Conservation (phyloP, 1,140 invertebrate species). For the Dryas iulia region DNA sequence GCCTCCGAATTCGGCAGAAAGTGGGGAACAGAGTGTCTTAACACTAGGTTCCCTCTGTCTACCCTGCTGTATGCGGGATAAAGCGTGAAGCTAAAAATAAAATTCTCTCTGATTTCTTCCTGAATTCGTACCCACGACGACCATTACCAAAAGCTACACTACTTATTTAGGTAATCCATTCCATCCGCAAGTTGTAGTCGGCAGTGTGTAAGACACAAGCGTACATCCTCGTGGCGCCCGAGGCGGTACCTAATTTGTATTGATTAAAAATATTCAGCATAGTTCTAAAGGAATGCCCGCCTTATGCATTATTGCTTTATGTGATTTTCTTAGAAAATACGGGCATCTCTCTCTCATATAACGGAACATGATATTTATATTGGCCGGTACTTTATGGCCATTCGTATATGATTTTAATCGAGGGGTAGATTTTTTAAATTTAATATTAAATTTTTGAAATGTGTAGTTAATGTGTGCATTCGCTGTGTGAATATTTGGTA, state of each 20-base stretch:
- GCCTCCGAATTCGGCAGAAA: too few relatives aligned
- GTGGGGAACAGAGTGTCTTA: too few relatives aligned
- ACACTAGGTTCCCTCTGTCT: too few relatives aligned
- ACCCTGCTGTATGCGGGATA: too few relatives aligned
- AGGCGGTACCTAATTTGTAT: conserved; percentile 72
- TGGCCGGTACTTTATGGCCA: background rate
- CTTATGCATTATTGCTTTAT: conserved; percentile 37
- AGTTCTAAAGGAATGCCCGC: conserved; percentile 46
- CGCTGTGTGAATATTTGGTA: too few relatives aligned
- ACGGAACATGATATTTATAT: conserved; percentile 10
- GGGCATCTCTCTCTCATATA: background rate
- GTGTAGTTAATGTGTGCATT: too few relatives aligned
- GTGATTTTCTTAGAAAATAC: conserved; percentile 30
- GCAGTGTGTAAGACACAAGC: background rate
- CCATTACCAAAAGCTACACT: too few relatives aligned
- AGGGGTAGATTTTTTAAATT: background rate
- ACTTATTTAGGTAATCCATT: background rate
- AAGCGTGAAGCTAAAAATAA: too few relatives aligned
- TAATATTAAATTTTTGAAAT: too few relatives aligned
- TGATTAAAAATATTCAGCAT: conserved; percentile 78
- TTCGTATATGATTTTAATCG: background rate
- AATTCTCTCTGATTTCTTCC: too few relatives aligned
- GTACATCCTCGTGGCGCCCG: conserved; percentile 50
- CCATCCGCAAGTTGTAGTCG: background rate
- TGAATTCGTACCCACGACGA: background rate